These are phyloP conservation scores for Leptonema lineaticorne DNA, from an alignment of 1,140 invertebrate species.

Conservation along the genomic window DNA sequence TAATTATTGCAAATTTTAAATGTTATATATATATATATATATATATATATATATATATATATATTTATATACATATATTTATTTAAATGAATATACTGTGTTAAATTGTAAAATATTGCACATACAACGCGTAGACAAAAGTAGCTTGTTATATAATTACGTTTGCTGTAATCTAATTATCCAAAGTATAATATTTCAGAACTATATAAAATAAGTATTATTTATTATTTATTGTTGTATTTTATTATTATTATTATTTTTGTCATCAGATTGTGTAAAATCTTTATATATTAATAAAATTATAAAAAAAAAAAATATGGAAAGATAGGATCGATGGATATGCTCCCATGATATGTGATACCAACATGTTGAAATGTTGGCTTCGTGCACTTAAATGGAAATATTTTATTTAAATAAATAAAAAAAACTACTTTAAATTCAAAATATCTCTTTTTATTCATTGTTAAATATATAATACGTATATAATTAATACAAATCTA, in stretches of 20 bases:
- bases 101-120: slow-evolving; percentile 18
- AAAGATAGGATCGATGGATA: neutral
- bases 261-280: neutral
- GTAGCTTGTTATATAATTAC: neutral
- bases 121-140: neutral
- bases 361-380: neutral
- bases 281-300: neutral
- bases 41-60: too few species aligned
- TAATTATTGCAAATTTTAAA: too few species aligned
- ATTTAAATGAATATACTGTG: too few species aligned
- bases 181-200: neutral
- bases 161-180: slow-evolving; percentile 3
- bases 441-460: too few species aligned
- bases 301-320: neutral
- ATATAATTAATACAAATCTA: too few species aligned
- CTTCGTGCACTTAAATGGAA: neutral
- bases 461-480: too few species aligned
- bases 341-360: neutral
- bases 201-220: too few species aligned
- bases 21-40: neutral
- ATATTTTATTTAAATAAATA: neutral
- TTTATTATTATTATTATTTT: neutral
- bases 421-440: too few species aligned
- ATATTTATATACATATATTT: too few species aligned
- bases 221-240: neutral